phyloP scores from a whole-genome alignment of 2,888 invertebrate species.

The Campopleginae sp. region DNA sequence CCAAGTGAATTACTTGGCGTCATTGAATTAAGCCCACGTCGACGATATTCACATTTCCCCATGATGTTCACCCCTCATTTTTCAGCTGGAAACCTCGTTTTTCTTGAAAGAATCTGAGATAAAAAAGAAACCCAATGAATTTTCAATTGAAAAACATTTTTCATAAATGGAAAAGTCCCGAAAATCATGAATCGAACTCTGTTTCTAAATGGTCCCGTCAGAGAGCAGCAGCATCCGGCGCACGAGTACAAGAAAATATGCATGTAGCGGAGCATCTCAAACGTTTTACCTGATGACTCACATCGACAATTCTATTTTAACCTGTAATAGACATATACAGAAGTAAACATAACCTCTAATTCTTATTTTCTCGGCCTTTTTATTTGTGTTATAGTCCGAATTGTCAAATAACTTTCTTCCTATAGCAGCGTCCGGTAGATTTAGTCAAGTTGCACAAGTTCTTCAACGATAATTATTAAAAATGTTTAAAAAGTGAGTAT shows the following conservation, averaged over 20 bases:
- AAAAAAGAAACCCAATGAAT: not conserved
- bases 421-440: not conserved
- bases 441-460: not conserved
- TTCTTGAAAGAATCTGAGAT: not conserved
- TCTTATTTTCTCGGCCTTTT: slow-evolving; percentile 45
- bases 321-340: slow-evolving; percentile 37
- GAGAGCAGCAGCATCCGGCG: not conserved
- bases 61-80: not conserved
- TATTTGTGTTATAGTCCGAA: not conserved
- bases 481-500: slow-evolving; percentile 65
- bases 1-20: not conserved
- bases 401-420: slow-evolving; percentile 16
- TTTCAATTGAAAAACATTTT: not conserved
- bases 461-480: slow-evolving; percentile 2
- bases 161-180: not conserved
- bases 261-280: not conserved
- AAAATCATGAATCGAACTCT: not conserved
- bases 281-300: slow-evolving; percentile 25
- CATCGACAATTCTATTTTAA: slow-evolving; percentile 25
- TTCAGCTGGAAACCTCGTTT: not conserved
- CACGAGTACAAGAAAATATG: not conserved
- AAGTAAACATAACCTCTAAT: slow-evolving; percentile 66
- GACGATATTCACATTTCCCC: not conserved
- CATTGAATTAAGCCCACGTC: not conserved
- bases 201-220: not conserved